Evolutionary conservation across 2,888 invertebrate genomes (phyloP).

Genomic region (Trichacis sp.): DNA sequence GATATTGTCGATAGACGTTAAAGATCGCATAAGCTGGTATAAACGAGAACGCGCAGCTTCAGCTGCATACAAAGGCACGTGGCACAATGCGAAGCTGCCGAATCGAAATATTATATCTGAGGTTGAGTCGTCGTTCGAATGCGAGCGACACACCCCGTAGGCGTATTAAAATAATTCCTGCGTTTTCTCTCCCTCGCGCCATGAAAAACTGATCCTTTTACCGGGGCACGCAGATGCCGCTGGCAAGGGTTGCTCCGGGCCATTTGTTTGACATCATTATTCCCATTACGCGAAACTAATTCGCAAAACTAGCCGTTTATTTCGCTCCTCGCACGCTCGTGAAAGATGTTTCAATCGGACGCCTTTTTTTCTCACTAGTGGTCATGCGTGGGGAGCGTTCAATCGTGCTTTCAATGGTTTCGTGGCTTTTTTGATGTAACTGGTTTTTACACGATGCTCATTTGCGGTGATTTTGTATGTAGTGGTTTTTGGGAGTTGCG

Average conservation of each 20-base stretch:
- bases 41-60: conserved; percentile 29
- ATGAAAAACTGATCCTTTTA: conserved; percentile 41
- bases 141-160: conserved; percentile 51
- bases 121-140: conserved; percentile 47
- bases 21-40: conserved; percentile 1
- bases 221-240: conserved; percentile 51
- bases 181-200: conserved; percentile 38
- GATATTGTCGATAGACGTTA: neutral
- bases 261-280: conserved; percentile 64
- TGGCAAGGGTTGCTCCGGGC: conserved; percentile 50
- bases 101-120: conserved; percentile 52
- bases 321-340: neutral
- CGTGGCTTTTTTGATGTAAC: too few species aligned
- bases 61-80: conserved; percentile 45
- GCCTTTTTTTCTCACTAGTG: neutral
- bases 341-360: neutral
- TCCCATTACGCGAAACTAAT: conserved; percentile 46
- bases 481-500: too few species aligned
- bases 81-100: conserved; percentile 50
- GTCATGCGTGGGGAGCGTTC: conserved; percentile 16
- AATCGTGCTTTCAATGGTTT: too few species aligned
- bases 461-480: too few species aligned
- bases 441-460: too few species aligned
- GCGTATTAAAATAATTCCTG: conserved; percentile 59
- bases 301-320: conserved; percentile 22